Percentiles rank a stretch among this genome's conserved stretches.
Conservation (phyloP, 2,888 invertebrate genomes). For the Sipha maydis region DNA sequence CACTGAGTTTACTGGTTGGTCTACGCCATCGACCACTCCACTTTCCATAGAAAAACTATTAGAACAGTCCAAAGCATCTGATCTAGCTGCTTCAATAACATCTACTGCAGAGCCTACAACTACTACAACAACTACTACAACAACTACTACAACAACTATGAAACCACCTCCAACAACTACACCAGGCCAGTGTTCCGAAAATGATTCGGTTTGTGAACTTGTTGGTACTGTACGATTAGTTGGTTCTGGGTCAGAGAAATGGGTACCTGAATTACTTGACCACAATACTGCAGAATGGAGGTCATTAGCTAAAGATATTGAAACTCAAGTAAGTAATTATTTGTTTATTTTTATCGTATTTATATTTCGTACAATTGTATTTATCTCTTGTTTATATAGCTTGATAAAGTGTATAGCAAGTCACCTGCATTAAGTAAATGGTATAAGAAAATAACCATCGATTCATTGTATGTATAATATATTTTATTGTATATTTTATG, state of each 20-base stretch:
- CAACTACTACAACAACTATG: constrained; percentile 77
- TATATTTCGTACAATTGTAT: not conserved
- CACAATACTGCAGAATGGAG: constrained; percentile 90
- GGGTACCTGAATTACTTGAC: constrained; percentile 87
- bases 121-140: constrained; percentile 70
- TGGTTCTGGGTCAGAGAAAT: constrained; percentile 75
- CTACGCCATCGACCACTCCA: constrained; percentile 86
- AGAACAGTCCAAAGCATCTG: constrained; percentile 71
- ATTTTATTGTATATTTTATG: not conserved
- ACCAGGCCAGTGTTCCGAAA: constrained; percentile 77
- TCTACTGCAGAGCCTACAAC: constrained; percentile 71
- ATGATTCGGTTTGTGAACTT: constrained; percentile 78
- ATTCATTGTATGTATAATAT: constrained; percentile 75
- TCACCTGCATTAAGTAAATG: constrained; percentile 80
- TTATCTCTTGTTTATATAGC: constrained; percentile 71
- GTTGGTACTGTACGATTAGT: constrained; percentile 87
- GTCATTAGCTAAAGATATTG: constrained; percentile 81
- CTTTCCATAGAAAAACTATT: constrained; percentile 84
- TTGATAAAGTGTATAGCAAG: constrained; percentile 83
- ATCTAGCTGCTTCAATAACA: constrained; percentile 69
- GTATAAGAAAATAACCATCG: constrained; percentile 87
- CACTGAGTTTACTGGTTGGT: constrained; percentile 92
- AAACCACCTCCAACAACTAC: constrained; percentile 78
- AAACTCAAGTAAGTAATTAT: constrained; percentile 75
- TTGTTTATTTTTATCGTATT: not conserved